Base-by-base conservation (phyloP, 1,140 invertebrate species). In the Drosophila erecta region DNA sequence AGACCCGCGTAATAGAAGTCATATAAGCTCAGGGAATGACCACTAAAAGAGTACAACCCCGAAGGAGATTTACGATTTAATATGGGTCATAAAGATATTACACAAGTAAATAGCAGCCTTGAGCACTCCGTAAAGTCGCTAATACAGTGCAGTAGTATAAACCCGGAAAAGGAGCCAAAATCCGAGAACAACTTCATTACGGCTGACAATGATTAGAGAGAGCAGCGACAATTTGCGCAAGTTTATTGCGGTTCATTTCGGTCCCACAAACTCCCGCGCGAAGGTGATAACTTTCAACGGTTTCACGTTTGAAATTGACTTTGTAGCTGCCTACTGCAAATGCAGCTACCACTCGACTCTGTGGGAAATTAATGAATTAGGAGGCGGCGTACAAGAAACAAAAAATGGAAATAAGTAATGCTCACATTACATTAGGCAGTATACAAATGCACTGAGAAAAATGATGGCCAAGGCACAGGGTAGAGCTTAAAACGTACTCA, bases 281-380 rank as follows among this genome's bases (percentile, higher is more conserved):
- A 72, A 81, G 84, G 83, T 89, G 83, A 87, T 87, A 87, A 87
- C 83, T 87, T 87, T 87, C 83, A 87, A 87, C 83, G 83, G 83
- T 89, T 89, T 83, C 83, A 86, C 83, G 72, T 87, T 87, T 66
- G 78, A 72, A 78, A 86, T 86, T 86, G 79, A 76, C 74, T 78
- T 76, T 64, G 78, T 46, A 55, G 77, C 37, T 38, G 35, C 22
- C 54, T 69, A 47, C 47, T 53, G 60, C 37, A 54, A 41, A 33
- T 49, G 56, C 37, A 47, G 44, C 72, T 44, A 51, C 74, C 79
- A 43, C 51, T 67, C 44, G 57, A 49, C 12, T 56, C 72, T 89
- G 85, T 89, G 84, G 84, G 84, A 89, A 89, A 89, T 89, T 89
- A 89, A 89, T 89, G 84, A 89, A 89, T 89, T 89, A 89, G 77